These are phyloP conservation scores for Pionites leucogaster DNA, from an alignment of 2,113 vertebrate genomes.

Conservation along the genomic window DNA sequence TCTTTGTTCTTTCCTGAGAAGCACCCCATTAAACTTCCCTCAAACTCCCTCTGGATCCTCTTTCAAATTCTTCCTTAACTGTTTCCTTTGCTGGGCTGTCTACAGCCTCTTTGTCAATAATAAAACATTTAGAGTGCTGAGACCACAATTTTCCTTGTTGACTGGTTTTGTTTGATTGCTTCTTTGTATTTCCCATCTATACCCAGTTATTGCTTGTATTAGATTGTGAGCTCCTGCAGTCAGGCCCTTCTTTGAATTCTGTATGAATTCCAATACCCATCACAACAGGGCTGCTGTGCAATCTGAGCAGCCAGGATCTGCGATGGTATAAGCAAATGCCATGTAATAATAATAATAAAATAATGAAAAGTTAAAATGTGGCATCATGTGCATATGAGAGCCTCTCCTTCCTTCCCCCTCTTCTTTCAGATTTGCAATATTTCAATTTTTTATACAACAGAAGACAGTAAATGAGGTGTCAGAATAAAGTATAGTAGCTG, in stretches of 20 bases:
- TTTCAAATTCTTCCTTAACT: conserved; percentile 24
- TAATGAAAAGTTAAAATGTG: neutral
- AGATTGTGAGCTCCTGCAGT: neutral
- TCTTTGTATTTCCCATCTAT: neutral
- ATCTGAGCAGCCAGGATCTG: neutral
- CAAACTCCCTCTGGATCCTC: neutral
- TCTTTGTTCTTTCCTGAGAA: conserved; percentile 34
- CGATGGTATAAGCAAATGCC: neutral
- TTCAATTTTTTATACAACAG: neutral
- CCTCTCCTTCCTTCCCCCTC: neutral
- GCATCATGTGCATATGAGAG: neutral
- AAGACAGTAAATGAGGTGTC: neutral
- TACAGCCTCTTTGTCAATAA: neutral
- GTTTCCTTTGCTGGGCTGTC: conserved; percentile 7
- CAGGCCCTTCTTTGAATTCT: neutral
- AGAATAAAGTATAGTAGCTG: neutral
- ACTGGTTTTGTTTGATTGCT: neutral
- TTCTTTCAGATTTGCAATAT: neutral
- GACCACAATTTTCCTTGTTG: neutral
- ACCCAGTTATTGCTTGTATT: neutral
- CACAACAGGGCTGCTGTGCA: neutral
- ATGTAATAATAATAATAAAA: neutral
- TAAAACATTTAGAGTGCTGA: neutral
- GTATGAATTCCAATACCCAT: neutral
- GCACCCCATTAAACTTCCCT: conserved; percentile 28